Evolutionary conservation across 2,888 invertebrate genomes (phyloP), one percentile per base, ranked within the genome.

Genomic region (Drosophila paracracens): DNA sequence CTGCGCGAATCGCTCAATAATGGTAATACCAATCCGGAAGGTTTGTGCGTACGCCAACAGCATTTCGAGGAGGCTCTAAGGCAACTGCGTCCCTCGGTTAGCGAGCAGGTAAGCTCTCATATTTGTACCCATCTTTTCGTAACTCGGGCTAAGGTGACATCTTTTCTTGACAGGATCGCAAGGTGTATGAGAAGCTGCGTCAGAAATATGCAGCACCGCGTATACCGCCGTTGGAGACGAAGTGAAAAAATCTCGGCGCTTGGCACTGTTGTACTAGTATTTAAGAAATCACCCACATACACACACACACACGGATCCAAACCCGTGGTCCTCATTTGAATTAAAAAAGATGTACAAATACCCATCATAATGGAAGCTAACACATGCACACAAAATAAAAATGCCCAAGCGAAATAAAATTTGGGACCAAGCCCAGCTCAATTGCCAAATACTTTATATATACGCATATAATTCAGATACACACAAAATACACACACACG

Each of bases 61-160:
- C 97, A 99, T 92, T 97, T 99, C 85, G 94, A 95, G 72, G 93
- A 94, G 68, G 99, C 98, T 0, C 94, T 98, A 36, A 93, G 94
- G 16, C 96, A 96, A 93, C 95, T 98, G 71, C 96, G 96, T 88
- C 98, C 99, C 18, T 99, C 99, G 0, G 98, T 99, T 25, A 95
- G 96, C 27, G 94, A 95, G 53, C 96, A 96, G 93, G 96, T 95
- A 92, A 90, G 84, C 70, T 1, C 2, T 8, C 13, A 35, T 2
- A 18, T 4, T 11, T 4, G 0, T 21, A 16, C 6, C 1, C 10
- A 1, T 7, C 1, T 2, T 2, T 0, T 1, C 29, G 25, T 43
- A 2, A 13, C 0, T 13, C 2, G 2, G n/a, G 1, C 29, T 21
- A 25, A 33, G 21, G 92, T 60, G 3, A 4, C 1, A 0, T 29